Evolutionary conservation across 2,113 vertebrate species (phyloP).

Genomic region (Gambusia holbrooki): DNA sequence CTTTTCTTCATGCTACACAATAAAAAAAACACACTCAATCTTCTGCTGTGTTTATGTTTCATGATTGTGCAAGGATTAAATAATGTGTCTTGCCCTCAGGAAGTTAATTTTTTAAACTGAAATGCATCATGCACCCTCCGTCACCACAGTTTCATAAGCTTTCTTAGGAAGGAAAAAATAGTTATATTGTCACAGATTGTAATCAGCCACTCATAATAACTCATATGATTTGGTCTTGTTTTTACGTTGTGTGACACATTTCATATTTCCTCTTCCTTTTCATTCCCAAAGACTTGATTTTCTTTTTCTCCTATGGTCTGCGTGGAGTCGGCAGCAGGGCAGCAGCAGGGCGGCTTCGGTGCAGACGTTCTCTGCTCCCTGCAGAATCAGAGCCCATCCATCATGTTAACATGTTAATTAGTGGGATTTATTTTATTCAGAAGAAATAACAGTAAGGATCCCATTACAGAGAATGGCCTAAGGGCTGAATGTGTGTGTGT

Average conservation of each 20-base stretch:
- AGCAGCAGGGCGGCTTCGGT: slow-evolving; percentile 59
- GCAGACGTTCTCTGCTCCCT: slow-evolving; percentile 79
- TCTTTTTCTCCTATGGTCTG: slow-evolving; percentile 33
- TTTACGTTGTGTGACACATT: slow-evolving; percentile 38
- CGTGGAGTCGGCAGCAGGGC: slow-evolving; percentile 55
- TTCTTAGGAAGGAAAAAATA: slow-evolving; percentile 9
- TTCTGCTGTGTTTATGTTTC: not conserved
- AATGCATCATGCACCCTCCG: not conserved
- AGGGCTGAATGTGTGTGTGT: slow-evolving; percentile 60
- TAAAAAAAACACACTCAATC: slow-evolving; percentile 22
- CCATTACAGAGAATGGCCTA: slow-evolving; percentile 88
- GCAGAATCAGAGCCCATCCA: slow-evolving; percentile 89
- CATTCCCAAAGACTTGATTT: slow-evolving; percentile 35
- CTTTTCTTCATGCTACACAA: slow-evolving; percentile 53
- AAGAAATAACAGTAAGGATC: slow-evolving; percentile 87
- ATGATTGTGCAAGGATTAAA: not conserved
- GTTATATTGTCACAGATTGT: slow-evolving; percentile 4
- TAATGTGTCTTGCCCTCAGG: slow-evolving; percentile 1
- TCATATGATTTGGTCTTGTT: slow-evolving; percentile 8
- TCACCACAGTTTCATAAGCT: slow-evolving; percentile 1
- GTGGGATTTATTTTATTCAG: slow-evolving; percentile 89
- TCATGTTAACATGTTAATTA: slow-evolving; percentile 98
- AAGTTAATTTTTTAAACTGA: not conserved
- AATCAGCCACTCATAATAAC: slow-evolving; percentile 8
- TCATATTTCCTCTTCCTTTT: slow-evolving; percentile 56